Percentiles rank a stretch among this genome's conserved stretches.
Evolutionary conservation across 2,888 invertebrate genomes (phyloP).

Genomic region (Holacanthella duospinosa): DNA sequence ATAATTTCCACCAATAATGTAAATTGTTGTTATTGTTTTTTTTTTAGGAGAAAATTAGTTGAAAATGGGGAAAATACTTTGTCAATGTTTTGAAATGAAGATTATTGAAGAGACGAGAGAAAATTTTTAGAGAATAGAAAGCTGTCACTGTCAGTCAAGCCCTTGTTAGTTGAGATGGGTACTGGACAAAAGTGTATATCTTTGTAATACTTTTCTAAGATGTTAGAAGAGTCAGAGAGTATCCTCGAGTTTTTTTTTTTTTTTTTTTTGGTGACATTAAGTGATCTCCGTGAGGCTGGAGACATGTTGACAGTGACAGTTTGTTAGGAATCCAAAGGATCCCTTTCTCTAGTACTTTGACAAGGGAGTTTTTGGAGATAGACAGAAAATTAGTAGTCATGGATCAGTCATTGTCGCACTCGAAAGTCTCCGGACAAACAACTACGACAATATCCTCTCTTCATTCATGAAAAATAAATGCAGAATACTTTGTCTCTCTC

Average conservation of each 20-base stretch:
- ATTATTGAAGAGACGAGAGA: no score
- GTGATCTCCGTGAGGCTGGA: background rate
- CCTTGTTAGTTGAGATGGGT: background rate
- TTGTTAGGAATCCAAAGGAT: background rate
- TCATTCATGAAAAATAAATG: background rate
- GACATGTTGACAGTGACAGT: background rate
- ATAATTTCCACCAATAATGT: no score
- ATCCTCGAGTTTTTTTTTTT: no score
- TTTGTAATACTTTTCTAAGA: no score
- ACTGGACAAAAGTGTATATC: background rate
- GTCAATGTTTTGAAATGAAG: no score
- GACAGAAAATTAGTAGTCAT: background rate
- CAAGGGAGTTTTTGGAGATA: no score
- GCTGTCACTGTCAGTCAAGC: background rate
- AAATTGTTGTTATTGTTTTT: no score
- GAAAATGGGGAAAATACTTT: no score
- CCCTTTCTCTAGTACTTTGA: background rate
- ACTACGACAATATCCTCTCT: background rate
- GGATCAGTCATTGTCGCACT: background rate
- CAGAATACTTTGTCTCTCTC: background rate
- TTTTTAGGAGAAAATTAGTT: no score
- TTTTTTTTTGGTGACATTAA: background rate
- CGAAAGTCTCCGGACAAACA: background rate
- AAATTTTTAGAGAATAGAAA: background rate
- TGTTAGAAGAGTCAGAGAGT: background rate